Conservation (phyloP, 2,888 invertebrate species). For the Lepetodrilus schrolli region DNA sequence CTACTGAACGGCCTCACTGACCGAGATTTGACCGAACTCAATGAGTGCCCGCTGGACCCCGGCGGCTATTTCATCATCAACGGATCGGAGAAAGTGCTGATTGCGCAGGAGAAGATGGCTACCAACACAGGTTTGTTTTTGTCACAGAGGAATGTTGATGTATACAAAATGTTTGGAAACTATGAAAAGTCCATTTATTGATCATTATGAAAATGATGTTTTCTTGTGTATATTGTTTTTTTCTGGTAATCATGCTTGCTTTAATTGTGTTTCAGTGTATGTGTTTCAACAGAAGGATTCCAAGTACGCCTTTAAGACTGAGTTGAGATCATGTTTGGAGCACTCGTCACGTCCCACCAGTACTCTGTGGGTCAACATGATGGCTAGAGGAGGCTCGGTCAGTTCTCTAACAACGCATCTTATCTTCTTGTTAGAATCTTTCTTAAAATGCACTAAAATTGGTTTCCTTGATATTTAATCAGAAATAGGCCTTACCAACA, state of each 20-base stretch:
- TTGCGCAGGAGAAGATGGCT: constrained; percentile 99
- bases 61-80: constrained; percentile 99
- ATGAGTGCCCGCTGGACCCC: constrained; percentile 99
- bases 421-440: no score
- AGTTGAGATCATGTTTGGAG: constrained; percentile 95
- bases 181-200: no score
- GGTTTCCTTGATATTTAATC: no score
- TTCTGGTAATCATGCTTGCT: no score
- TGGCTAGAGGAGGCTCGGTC: constrained; percentile 94
- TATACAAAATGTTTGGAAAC: neutral
- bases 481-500: no score
- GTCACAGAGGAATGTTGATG: neutral
- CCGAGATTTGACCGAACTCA: constrained; percentile 98
- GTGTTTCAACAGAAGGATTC: constrained; percentile 99
- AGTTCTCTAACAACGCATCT: no score
- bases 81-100: constrained; percentile 97
- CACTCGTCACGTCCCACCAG: constrained; percentile 95
- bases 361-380: constrained; percentile 99
- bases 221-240: no score
- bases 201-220: no score
- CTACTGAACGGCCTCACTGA: constrained; percentile 94
- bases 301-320: constrained; percentile 98
- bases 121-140: constrained; percentile 85
- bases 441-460: no score
- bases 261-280: constrained; percentile 87